Conservation (phyloP, 2,888 invertebrate species). For the Epiblema foenella region DNA sequence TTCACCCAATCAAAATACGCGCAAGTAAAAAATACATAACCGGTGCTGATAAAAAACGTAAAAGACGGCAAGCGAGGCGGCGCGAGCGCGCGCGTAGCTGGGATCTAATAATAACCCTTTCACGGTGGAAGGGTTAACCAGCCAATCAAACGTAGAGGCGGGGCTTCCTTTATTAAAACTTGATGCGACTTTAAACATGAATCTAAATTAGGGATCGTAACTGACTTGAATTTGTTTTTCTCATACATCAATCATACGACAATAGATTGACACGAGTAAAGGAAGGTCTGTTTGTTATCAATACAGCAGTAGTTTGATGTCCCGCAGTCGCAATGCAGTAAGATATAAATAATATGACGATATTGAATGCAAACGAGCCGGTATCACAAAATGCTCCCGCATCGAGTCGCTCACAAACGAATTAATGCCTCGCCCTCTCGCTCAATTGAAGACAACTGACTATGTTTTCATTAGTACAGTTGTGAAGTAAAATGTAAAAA, state of each 20-base stretch:
- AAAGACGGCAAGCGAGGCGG: constrained; percentile 71
- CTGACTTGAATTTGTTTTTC: not conserved
- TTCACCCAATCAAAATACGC: constrained; percentile 72
- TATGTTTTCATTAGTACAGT: constrained; percentile 64
- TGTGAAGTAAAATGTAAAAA: constrained; percentile 35
- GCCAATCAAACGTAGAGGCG: constrained; percentile 77
- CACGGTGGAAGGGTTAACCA: constrained; percentile 72
- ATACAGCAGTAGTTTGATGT: constrained; percentile 18
- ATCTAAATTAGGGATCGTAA: constrained; percentile 26
- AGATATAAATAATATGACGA: constrained; percentile 30
- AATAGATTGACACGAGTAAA: constrained; percentile 22
- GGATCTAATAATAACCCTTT: constrained; percentile 83
- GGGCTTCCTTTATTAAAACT: constrained; percentile 59
- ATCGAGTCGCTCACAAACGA: constrained; percentile 67
- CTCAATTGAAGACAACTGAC: constrained; percentile 79
- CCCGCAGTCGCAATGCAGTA: constrained; percentile 5
- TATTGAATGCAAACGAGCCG: constrained; percentile 42
- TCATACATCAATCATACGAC: constrained; percentile 26
- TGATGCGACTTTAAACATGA: constrained; percentile 6
- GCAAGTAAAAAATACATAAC: constrained; percentile 71
- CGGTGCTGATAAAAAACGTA: constrained; percentile 71
- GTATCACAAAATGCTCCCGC: constrained; percentile 77
- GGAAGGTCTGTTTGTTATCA: constrained; percentile 7
- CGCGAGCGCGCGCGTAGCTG: constrained; percentile 69
- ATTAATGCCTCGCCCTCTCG: constrained; percentile 76